Conservation (phyloP, 2,888 invertebrate genomes). For the Platycheirus albimanus region DNA sequence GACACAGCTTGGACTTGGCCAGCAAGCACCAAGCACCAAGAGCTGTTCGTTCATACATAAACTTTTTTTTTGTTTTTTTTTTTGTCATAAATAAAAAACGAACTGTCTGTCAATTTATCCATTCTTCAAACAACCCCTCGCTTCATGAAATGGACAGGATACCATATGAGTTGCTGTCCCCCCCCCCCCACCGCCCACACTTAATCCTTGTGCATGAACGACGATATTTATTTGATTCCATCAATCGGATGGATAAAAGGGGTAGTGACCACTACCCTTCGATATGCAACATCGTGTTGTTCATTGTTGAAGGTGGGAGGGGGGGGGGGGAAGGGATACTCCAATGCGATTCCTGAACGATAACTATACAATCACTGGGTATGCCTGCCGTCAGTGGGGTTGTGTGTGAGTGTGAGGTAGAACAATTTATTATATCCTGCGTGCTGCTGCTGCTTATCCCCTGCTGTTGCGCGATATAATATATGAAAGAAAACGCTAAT, state of each 20-base stretch:
- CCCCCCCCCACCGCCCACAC: neutral
- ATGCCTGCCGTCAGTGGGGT: neutral
- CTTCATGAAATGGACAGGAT: constrained; percentile 21
- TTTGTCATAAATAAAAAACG: constrained; percentile 57
- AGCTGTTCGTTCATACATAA: neutral
- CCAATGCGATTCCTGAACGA: constrained; percentile 43
- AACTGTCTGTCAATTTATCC: constrained; percentile 62
- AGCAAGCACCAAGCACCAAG: neutral
- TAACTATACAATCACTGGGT: constrained; percentile 18
- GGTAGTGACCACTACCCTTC: constrained; percentile 47
- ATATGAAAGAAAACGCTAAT: constrained; percentile 48
- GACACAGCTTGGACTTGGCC: constrained; percentile 29
- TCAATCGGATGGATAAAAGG: constrained; percentile 54
- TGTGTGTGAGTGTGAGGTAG: neutral
- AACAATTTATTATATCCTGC: constrained; percentile 39
- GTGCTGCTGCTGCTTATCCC: constrained; percentile 35
- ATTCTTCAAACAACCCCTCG: constrained; percentile 8
- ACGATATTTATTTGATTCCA: constrained; percentile 63
- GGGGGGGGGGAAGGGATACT: too few species aligned
- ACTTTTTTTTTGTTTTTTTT: constrained; percentile 22
- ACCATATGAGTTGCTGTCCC: constrained; percentile 10
- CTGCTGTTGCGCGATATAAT: constrained; percentile 53
- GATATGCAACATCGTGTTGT: constrained; percentile 37
- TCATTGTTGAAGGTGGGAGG: constrained; percentile 34
- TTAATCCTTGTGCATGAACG: constrained; percentile 36